Conservation (phyloP, 1,140 invertebrate genomes). For the Bombus waltoni region DNA sequence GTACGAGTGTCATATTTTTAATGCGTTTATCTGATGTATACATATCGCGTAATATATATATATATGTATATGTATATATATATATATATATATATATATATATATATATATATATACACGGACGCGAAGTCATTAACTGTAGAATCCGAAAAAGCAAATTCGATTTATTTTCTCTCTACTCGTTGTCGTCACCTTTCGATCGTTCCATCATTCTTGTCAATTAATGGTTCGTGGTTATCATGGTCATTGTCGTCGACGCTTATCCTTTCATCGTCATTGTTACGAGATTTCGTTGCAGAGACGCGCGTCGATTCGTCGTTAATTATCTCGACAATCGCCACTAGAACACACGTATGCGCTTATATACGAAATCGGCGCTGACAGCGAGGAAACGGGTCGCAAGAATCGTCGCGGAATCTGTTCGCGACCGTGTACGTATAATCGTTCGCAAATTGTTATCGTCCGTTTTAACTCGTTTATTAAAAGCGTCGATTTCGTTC, state of each 20-base stretch:
- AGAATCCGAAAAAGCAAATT: neutral
- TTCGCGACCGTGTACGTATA: neutral
- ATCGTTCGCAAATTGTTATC: constrained; percentile 45
- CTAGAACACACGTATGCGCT: too few relatives aligned
- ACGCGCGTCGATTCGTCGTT: neutral
- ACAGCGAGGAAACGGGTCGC: constrained; percentile 19
- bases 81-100: too few relatives aligned
- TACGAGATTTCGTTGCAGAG: neutral
- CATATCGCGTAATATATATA: neutral
- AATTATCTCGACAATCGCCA: constrained; percentile 14
- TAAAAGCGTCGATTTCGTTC: too few relatives aligned
- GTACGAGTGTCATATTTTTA: neutral
- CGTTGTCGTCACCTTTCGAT: neutral
- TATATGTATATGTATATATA: too few relatives aligned
- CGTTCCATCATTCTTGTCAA: neutral
- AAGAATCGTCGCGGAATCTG: neutral
- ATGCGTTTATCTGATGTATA: neutral
- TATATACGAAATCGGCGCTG: neutral
- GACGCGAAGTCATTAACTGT: neutral
- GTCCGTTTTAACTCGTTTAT: constrained; percentile 33
- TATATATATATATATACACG: neutral
- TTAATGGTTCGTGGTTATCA: neutral
- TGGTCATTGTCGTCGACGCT: neutral
- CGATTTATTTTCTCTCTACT: constrained; percentile 2
- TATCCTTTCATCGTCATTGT: neutral